A percentile compares a stretch with the other conserved stretches of the same genome.
phyloP scores from a whole-genome alignment of 1,140 invertebrate genomes.

The Lysiphlebus fabarum region DNA sequence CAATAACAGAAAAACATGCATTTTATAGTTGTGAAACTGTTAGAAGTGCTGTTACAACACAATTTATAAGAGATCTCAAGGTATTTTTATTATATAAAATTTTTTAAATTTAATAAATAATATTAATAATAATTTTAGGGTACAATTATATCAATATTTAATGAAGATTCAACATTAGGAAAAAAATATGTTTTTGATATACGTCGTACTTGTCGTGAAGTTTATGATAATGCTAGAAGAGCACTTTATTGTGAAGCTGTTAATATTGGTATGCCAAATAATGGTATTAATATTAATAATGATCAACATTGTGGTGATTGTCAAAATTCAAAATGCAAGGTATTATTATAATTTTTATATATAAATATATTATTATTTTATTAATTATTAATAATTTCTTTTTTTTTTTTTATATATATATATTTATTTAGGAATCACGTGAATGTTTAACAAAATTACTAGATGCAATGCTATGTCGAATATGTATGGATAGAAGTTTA shows the following conservation, averaged over 20 bases:
- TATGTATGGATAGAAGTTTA: conserved; percentile 78
- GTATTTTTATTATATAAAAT: conserved; percentile 37
- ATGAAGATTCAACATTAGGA: conserved; percentile 80
- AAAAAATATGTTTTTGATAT: conserved; percentile 90
- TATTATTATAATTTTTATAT: conserved; percentile 23
- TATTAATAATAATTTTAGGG: no score
- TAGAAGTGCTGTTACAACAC: conserved; percentile 78
- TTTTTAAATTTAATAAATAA: no score
- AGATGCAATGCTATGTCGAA: conserved; percentile 74
- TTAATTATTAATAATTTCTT: conserved; percentile 4
- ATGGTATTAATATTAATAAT: conserved; percentile 45
- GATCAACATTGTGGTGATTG: conserved; percentile 46
- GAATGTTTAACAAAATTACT: conserved; percentile 59
- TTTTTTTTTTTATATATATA: conserved; percentile 12
- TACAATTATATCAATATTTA: conserved; percentile 87
- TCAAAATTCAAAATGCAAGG: conserved; percentile 48
- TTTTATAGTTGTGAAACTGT: conserved; percentile 91
- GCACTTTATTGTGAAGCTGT: conserved; percentile 61
- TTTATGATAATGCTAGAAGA: conserved; percentile 79
- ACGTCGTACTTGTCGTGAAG: conserved; percentile 78
- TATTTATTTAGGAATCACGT: conserved; percentile 56
- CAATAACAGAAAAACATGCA: conserved; percentile 87
- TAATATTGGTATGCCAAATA: conserved; percentile 42
- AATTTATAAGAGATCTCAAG: conserved; percentile 85
- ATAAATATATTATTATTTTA: neutral